Evolutionary conservation across 2,888 invertebrate genomes (phyloP).

Genomic region (Agrochola lota): DNA sequence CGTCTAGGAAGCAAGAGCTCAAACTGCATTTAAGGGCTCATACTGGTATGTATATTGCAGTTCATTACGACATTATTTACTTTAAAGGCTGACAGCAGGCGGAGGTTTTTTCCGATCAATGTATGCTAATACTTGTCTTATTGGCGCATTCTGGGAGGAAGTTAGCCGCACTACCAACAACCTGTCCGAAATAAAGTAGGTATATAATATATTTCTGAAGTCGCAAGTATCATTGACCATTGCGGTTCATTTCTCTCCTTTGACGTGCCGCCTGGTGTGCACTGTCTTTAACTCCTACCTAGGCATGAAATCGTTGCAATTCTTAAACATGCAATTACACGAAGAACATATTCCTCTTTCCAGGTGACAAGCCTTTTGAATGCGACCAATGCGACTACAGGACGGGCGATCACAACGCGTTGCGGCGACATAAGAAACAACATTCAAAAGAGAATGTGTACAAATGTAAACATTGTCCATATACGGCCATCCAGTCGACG

Average conservation of each 20-base stretch:
- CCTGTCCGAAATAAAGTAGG: background rate
- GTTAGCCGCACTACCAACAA: background rate
- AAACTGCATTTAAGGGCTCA: slow-evolving; percentile 93
- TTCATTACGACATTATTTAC: background rate
- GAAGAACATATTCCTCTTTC: slow-evolving; percentile 15
- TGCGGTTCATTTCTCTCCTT: too few relatives aligned
- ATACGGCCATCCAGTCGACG: slow-evolving; percentile 95
- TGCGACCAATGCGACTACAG: slow-evolving; percentile 94
- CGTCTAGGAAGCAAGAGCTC: slow-evolving; percentile 92
- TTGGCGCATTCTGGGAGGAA: too few relatives aligned
- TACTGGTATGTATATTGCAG: slow-evolving; percentile 89
- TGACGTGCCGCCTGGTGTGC: background rate
- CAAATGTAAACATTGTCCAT: slow-evolving; percentile 94
- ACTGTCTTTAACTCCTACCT: background rate
- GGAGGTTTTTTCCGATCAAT: background rate
- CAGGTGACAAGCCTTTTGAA: slow-evolving; percentile 94
- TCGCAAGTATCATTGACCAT: background rate
- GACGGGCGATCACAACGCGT: slow-evolving; percentile 95
- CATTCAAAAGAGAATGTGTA: slow-evolving; percentile 95
- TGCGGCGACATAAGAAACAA: slow-evolving; percentile 94
- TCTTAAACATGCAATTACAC: background rate
- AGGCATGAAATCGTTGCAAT: background rate
- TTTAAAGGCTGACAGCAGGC: background rate
- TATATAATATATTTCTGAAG: slow-evolving; percentile 1
- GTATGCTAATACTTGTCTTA: background rate